phyloP scores from a whole-genome alignment of 2,888 invertebrate genomes.

The Eremobia ochroleuca region DNA sequence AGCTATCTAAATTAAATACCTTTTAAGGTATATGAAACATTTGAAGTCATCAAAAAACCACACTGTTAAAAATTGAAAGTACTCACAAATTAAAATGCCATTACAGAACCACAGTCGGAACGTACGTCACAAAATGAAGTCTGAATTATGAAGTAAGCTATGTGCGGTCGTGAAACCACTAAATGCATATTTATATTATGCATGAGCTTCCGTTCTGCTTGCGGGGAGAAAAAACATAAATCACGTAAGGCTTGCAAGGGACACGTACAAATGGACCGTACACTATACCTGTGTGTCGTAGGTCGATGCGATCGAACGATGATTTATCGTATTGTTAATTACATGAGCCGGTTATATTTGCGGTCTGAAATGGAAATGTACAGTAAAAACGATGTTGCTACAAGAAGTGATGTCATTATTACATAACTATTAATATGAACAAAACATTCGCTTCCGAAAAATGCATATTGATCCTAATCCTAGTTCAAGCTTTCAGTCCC shows the following conservation, averaged over 20 bases:
- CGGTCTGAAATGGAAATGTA: not conserved
- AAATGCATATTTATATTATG: conserved; percentile 60
- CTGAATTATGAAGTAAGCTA: conserved; percentile 55
- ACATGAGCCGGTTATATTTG: conserved; percentile 13
- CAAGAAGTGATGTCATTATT: not conserved
- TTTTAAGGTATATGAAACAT: not conserved
- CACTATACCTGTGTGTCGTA: conserved; percentile 5
- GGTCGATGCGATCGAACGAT: conserved; percentile 23
- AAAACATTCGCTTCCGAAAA: not conserved
- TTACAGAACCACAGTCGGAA: conserved; percentile 29
- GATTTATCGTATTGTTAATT: conserved; percentile 29
- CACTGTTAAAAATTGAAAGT: conserved; percentile 18
- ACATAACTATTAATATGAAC: no score
- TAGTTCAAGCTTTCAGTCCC: not conserved
- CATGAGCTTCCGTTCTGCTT: conserved; percentile 55
- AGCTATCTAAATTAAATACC: not conserved
- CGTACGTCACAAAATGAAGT: conserved; percentile 50
- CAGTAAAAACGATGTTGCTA: not conserved
- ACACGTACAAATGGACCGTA: conserved; percentile 34
- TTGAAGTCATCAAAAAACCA: conserved; percentile 8
- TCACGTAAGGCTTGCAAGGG: conserved; percentile 36
- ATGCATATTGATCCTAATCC: not conserved
- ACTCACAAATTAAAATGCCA: conserved; percentile 46
- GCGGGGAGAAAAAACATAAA: conserved; percentile 48
- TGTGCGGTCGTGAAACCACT: conserved; percentile 51